A percentile compares a stretch with the other conserved stretches of the same genome.
These are phyloP conservation scores for Brachionus rotundiformis DNA, from an alignment of 1,140 invertebrate species.

Conservation along the genomic window DNA sequence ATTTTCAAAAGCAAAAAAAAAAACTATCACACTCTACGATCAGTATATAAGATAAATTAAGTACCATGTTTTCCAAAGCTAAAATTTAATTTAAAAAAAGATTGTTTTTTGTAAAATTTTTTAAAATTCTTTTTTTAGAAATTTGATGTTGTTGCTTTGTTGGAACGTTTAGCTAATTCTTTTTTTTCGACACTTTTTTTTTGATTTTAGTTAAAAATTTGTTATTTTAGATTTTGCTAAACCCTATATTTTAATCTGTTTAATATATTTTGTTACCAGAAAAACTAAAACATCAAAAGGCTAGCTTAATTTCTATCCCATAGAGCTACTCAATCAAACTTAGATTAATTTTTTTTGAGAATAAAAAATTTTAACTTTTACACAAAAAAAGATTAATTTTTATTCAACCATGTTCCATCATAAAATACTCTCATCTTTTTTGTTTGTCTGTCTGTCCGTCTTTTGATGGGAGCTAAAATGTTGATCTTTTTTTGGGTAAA, in stretches of 20 bases:
- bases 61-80: slow-evolving; percentile 10
- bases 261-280: slow-evolving; percentile 26
- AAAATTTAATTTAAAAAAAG: slow-evolving; percentile 31
- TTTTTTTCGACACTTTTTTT: slow-evolving; percentile 18
- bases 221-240: slow-evolving; percentile 34
- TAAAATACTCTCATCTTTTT: neutral
- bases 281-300: slow-evolving; percentile 15
- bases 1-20: slow-evolving; percentile 26
- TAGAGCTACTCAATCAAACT: slow-evolving; percentile 9
- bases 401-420: neutral
- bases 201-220: slow-evolving; percentile 13
- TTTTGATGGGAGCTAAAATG: neutral
- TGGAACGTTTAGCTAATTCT: slow-evolving; percentile 29
- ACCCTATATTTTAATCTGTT: slow-evolving; percentile 19
- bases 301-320: neutral
- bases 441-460: slow-evolving; percentile 29
- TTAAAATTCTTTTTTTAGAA: slow-evolving; percentile 26
- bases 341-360: slow-evolving; percentile 26
- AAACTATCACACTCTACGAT: neutral
- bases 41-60: neutral
- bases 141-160: slow-evolving; percentile 37
- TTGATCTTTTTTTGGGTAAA: slow-evolving; percentile 5
- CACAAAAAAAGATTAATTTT: slow-evolving; percentile 25
- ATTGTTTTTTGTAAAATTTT: slow-evolving; percentile 40
- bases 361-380: slow-evolving; percentile 29